These are phyloP conservation scores for Atrina japonica DNA, from an alignment of 2,888 invertebrate species.

Conservation along the genomic window DNA sequence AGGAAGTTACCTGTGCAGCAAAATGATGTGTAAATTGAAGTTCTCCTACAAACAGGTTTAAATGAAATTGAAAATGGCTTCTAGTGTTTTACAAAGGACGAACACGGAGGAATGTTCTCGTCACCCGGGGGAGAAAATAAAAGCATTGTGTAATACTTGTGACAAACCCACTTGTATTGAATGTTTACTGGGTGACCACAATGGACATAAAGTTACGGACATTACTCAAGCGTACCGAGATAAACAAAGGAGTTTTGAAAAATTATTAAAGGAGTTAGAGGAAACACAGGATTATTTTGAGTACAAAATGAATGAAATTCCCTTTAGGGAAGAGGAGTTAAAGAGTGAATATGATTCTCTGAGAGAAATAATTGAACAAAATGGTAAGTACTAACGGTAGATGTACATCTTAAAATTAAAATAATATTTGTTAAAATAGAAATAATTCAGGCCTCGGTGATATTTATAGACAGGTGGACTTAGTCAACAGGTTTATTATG, in stretches of 20 bases:
- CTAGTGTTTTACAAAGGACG: too few relatives aligned
- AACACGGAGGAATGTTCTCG: background rate
- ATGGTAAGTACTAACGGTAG: too few relatives aligned
- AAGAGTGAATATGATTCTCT: background rate
- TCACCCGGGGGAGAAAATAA: constrained; percentile 3
- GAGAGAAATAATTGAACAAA: too few relatives aligned
- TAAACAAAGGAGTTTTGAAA: background rate
- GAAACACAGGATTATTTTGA: background rate
- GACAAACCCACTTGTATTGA: constrained; percentile 11
- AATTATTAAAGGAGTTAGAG: background rate
- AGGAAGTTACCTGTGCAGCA: too few relatives aligned
- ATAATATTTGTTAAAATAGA: too few relatives aligned
- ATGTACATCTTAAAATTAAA: too few relatives aligned
- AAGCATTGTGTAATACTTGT: constrained; percentile 7
- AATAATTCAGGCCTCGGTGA: too few relatives aligned
- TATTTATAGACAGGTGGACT: too few relatives aligned
- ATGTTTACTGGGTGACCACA: constrained; percentile 5
- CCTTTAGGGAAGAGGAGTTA: background rate
- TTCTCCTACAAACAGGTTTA: too few relatives aligned
- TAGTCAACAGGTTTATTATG: too few relatives aligned
- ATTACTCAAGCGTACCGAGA: background rate
- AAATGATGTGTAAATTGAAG: too few relatives aligned
- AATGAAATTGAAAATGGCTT: too few relatives aligned
- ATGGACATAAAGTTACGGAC: background rate
- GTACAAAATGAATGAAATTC: background rate